phyloP scores from a whole-genome alignment of 92 coral and sea anemone species.

The Epizoanthus illoricatus region DNA sequence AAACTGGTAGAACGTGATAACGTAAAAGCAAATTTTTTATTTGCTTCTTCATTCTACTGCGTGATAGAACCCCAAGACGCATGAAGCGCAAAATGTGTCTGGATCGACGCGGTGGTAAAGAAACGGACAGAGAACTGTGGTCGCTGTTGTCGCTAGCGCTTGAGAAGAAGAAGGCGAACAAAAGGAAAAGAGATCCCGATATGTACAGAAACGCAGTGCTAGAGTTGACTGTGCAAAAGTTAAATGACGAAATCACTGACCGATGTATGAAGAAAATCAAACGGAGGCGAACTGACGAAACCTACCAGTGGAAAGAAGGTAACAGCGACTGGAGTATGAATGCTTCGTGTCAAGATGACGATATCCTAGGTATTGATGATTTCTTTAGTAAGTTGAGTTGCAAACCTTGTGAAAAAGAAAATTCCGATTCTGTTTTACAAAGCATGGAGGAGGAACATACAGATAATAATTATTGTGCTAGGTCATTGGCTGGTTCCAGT shows the following conservation, averaged over 20 bases:
- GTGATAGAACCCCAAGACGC: constrained; percentile 20
- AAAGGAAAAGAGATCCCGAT: constrained; percentile 84
- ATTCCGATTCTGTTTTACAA: constrained; percentile 4
- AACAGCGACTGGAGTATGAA: constrained; percentile 92
- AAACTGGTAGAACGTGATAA: constrained; percentile 9
- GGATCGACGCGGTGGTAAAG: constrained; percentile 40
- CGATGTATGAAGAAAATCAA: constrained; percentile 85
- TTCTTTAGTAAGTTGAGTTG: constrained; percentile 88
- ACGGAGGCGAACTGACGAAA: constrained; percentile 75
- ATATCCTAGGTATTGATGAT: constrained; percentile 95
- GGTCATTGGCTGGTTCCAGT: background rate
- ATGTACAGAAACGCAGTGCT: constrained; percentile 91
- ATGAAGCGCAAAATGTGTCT: constrained; percentile 59
- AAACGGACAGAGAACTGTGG: constrained; percentile 95
- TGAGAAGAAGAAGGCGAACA: constrained; percentile 83
- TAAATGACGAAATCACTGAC: constrained; percentile 94
- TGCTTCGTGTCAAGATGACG: constrained; percentile 78
- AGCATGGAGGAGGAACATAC: background rate
- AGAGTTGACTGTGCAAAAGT: constrained; percentile 79
- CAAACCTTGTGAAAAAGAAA: constrained; percentile 33
- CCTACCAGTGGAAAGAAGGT: constrained; percentile 85
- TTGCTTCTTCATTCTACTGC: constrained; percentile 25
- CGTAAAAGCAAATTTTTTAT: constrained; percentile 2
- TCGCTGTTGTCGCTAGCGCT: constrained; percentile 78
- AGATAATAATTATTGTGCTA: background rate